Evolutionary conservation across 2,113 vertebrate species (phyloP).

Genomic region (Mormoops blainvillei): DNA sequence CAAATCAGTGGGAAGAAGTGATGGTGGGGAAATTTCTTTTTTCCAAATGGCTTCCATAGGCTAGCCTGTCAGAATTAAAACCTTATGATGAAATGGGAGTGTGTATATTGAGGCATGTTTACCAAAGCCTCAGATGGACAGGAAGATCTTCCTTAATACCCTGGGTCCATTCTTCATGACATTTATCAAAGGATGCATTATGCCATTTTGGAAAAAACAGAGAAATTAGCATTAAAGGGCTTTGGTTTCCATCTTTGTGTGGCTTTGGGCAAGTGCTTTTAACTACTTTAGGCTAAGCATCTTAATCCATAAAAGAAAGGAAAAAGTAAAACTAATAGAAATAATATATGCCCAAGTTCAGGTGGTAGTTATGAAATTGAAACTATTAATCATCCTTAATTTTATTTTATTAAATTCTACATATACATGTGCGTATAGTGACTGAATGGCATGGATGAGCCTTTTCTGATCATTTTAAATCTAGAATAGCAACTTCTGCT

Average conservation of each 20-base stretch:
- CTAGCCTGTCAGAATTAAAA: conserved; percentile 52
- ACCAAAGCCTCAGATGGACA: neutral
- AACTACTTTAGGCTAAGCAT: neutral
- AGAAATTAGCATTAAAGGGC: neutral
- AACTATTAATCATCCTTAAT: neutral
- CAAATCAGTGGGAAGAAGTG: conserved; percentile 46
- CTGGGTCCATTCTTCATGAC: neutral
- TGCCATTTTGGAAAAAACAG: neutral
- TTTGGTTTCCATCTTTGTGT: neutral
- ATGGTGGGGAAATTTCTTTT: conserved; percentile 41
- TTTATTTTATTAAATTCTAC: no score
- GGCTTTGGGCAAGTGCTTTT: neutral
- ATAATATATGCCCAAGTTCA: neutral
- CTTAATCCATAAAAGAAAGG: neutral
- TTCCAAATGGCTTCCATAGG: conserved; percentile 62
- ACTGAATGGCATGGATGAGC: no score
- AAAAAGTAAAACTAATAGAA: neutral
- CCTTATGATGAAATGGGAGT: neutral
- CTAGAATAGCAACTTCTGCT: neutral
- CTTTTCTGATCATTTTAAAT: neutral
- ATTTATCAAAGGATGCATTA: neutral
- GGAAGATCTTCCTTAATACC: neutral
- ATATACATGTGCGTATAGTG: no score
- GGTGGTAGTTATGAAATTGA: neutral
- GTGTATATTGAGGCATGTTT: neutral